These are phyloP conservation scores for Thereva unica DNA, from an alignment of 2,888 invertebrate genomes.

Conservation along the genomic window DNA sequence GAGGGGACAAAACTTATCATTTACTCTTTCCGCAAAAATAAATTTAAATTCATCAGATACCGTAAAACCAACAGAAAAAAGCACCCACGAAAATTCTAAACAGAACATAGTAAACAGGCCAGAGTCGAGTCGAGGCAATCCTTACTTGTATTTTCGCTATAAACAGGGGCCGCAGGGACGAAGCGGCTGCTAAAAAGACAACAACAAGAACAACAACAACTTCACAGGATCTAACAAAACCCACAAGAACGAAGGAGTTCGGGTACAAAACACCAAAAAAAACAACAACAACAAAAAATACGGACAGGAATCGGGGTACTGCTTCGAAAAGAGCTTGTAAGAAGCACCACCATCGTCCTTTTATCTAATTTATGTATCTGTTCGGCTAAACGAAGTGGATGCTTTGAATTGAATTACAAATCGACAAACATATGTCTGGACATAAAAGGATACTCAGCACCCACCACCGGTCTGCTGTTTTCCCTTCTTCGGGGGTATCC, in stretches of 20 bases:
- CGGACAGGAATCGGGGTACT: neutral
- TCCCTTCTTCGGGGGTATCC: conserved; percentile 7
- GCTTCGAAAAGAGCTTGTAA: conserved; percentile 8
- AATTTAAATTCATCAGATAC: conserved; percentile 19
- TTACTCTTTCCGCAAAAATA: conserved; percentile 4
- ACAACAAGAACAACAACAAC: neutral
- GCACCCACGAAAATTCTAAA: conserved; percentile 12
- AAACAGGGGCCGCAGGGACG: neutral
- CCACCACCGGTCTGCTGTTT: conserved; percentile 18
- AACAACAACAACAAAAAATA: too few species aligned
- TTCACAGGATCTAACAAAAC: neutral
- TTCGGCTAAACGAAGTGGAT: conserved; percentile 32
- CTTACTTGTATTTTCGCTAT: conserved; percentile 13
- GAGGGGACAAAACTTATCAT: neutral
- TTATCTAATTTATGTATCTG: conserved; percentile 34
- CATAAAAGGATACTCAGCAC: conserved; percentile 38
- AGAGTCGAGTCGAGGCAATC: neutral
- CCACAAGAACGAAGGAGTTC: too few species aligned
- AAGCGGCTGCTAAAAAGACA: conserved; percentile 1
- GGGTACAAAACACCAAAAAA: too few species aligned
- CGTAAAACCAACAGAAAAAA: conserved; percentile 3
- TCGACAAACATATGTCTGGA: conserved; percentile 39
- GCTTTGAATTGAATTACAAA: conserved; percentile 40
- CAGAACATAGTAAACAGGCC: neutral
- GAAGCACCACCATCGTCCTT: conserved; percentile 13